Percentiles rank a stretch among this genome's conserved stretches.
These are phyloP conservation scores for Empidonax traillii DNA, from an alignment of 2,113 vertebrate genomes.

Conservation along the genomic window DNA sequence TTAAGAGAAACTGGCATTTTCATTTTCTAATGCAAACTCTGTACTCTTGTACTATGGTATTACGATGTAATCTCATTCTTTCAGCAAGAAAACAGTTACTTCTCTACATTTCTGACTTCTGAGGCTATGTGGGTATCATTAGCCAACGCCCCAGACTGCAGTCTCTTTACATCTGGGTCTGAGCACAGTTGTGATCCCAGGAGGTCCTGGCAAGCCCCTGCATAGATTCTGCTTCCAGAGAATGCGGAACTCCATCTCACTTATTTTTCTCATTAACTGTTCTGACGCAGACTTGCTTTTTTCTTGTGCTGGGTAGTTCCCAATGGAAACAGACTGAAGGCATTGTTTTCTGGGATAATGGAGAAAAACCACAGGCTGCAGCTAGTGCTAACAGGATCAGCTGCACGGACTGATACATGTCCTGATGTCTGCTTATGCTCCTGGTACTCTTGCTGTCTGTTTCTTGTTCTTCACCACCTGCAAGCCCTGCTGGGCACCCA, in stretches of 20 bases:
- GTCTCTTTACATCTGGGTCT: background rate
- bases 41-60: background rate
- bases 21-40: background rate
- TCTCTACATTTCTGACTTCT: background rate
- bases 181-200: background rate
- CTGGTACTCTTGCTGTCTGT: background rate
- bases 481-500: background rate
- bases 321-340: slow-evolving; percentile 8
- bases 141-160: background rate
- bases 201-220: background rate
- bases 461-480: background rate
- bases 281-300: background rate
- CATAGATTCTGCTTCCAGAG: slow-evolving; percentile 1
- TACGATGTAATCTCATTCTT: background rate
- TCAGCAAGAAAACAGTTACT: background rate
- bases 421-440: background rate
- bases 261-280: slow-evolving; percentile 61
- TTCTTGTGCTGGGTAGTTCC: background rate
- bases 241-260: slow-evolving; percentile 20
- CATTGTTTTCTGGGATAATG: slow-evolving; percentile 11
- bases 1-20: background rate
- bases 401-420: background rate
- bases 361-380: slow-evolving; percentile 2
- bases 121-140: background rate
- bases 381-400: background rate